Evolutionary conservation across 2,888 invertebrate species (phyloP).

Genomic region (Drepanosiphum platanoidis): DNA sequence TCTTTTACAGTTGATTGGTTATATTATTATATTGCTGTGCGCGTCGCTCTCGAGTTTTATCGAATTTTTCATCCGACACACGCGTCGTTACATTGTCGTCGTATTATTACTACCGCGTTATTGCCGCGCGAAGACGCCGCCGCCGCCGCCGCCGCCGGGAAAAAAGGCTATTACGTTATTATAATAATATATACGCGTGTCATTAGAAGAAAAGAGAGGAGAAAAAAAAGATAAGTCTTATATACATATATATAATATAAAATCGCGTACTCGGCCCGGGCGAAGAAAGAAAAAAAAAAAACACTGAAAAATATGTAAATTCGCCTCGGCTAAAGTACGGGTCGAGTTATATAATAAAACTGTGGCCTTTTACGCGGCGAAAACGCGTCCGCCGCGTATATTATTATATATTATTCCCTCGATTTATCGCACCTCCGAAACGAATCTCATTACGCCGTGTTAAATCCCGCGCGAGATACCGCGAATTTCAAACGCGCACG

Average conservation of each 20-base stretch:
- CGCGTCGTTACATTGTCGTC: neutral
- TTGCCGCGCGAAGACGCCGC: neutral
- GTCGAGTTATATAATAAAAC: too few relatives aligned
- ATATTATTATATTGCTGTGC: neutral
- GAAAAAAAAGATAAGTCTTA: neutral
- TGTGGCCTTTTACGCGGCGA: too few relatives aligned
- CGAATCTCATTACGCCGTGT: too few relatives aligned
- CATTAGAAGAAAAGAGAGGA: neutral
- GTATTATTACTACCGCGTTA: conserved; percentile 1
- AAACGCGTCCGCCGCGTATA: neutral
- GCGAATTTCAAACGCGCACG: too few relatives aligned
- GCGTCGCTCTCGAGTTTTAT: neutral
- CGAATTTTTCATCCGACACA: neutral
- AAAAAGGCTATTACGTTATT: neutral
- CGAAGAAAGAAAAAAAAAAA: neutral
- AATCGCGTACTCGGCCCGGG: neutral
- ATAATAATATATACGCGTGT: neutral
- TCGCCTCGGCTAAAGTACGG: too few relatives aligned
- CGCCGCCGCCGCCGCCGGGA: neutral
- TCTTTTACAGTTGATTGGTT: conserved; percentile 5
- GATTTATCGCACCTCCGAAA: too few relatives aligned
- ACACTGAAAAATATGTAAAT: neutral
- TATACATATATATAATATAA: too few relatives aligned
- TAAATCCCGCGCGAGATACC: too few relatives aligned
- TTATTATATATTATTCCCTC: too few relatives aligned